phyloP scores from a whole-genome alignment of 2,113 vertebrate genomes.

The Alouatta palliata region DNA sequence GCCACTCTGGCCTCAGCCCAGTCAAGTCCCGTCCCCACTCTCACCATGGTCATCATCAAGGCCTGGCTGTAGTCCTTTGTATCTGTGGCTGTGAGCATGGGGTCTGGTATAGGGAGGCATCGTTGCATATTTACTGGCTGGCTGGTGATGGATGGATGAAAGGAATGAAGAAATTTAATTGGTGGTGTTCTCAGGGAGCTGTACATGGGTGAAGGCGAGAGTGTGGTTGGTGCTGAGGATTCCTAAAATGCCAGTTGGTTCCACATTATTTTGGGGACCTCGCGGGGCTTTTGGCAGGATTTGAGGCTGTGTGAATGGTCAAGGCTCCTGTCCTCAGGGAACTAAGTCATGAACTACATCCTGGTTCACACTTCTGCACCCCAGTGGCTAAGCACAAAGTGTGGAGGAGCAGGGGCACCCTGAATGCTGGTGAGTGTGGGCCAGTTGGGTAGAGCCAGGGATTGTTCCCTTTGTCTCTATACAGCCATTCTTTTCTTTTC shows the following conservation, averaged over 20 bases:
- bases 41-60: fast-evolving
- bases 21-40: background rate
- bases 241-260: background rate
- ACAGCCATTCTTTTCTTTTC: background rate
- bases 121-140: background rate
- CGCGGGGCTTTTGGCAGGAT: background rate
- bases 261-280: background rate
- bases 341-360: no score
- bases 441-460: background rate
- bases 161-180: background rate
- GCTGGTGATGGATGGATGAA: background rate
- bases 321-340: background rate
- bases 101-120: background rate
- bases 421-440: background rate
- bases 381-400: background rate
- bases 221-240: background rate
- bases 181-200: fast-evolving
- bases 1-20: background rate
- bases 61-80: background rate
- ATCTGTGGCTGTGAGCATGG: background rate
- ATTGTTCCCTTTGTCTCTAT: background rate
- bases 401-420: background rate
- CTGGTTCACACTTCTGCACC: no score
- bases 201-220: fast-evolving
- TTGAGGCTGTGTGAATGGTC: background rate